phyloP scores from a whole-genome alignment of 2,113 vertebrate species.

The Tiliqua scincoides region DNA sequence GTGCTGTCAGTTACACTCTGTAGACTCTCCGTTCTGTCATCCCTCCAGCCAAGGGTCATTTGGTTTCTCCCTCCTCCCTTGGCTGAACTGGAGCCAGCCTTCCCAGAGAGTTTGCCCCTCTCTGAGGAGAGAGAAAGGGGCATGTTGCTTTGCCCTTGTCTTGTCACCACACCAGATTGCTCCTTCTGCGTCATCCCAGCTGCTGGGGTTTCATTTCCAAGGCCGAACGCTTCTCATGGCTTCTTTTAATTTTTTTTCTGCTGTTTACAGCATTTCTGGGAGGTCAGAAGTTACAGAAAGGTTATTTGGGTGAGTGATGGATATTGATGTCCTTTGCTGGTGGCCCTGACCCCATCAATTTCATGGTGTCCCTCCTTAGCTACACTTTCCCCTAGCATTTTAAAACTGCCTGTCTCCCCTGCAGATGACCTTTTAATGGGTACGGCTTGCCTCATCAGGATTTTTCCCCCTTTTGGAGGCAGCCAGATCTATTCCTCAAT shows the following conservation, averaged over 20 bases:
- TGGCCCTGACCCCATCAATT: constrained; percentile 65
- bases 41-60: background rate
- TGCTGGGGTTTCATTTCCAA: constrained; percentile 21
- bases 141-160: background rate
- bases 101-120: constrained; percentile 30
- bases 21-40: accelerated
- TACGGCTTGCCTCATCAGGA: constrained; percentile 58
- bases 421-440: constrained; percentile 57
- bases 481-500: background rate
- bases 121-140: accelerated
- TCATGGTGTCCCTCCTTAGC: constrained; percentile 55
- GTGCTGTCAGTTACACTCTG: background rate
- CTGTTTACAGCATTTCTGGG: constrained; percentile 46
- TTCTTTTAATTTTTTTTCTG: constrained; percentile 50
- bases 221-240: constrained; percentile 35
- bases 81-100: background rate
- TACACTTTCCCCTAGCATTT: constrained; percentile 61
- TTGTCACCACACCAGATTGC: background rate
- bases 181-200: constrained; percentile 48
- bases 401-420: constrained; percentile 6
- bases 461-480: constrained; percentile 46
- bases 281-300: constrained; percentile 61
- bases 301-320: constrained; percentile 66
- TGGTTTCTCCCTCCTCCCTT: background rate
- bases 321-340: constrained; percentile 62